Conservation (phyloP, 2,797 vertebrate genomes). For the Schizothorax lantsangensis region DNA sequence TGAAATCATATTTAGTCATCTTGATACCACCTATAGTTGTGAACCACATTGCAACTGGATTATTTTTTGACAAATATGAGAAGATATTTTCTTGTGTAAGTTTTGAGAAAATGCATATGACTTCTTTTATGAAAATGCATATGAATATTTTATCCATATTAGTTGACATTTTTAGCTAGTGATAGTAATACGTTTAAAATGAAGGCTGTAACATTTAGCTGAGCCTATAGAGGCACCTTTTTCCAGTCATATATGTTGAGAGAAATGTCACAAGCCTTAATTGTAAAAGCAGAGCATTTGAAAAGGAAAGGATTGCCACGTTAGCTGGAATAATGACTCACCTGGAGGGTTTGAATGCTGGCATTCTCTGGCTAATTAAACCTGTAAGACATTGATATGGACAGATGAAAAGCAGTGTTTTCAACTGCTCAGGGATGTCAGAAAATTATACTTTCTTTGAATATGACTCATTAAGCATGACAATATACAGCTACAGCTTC, state of each 20-base stretch:
- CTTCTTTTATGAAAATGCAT: neutral
- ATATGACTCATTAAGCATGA: constrained; percentile 40
- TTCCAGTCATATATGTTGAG: neutral
- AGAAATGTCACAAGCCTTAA: neutral
- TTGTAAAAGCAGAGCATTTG: constrained; percentile 22
- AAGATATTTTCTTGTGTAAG: neutral
- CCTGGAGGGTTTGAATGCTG: constrained; percentile 33
- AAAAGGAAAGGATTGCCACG: constrained; percentile 17
- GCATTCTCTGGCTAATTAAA: constrained; percentile 33
- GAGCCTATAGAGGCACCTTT: neutral
- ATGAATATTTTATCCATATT: neutral
- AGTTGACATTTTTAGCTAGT: neutral
- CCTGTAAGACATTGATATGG: constrained; percentile 8
- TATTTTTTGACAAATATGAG: neutral
- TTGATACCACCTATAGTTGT: neutral
- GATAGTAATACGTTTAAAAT: neutral
- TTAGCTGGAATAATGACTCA: constrained; percentile 18
- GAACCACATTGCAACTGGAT: neutral
- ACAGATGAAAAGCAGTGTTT: constrained; percentile 29
- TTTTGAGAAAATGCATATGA: neutral
- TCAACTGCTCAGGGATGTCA: constrained; percentile 22
- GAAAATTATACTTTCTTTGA: constrained; percentile 14
- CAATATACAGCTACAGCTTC: constrained; percentile 30
- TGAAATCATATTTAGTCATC: neutral
- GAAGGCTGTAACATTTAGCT: neutral